Evolutionary conservation across 64 coral and sea anemone genomes (phyloP), one percentile per base, ranked within the genome.

Genomic region (Dendronephthya gigantea): DNA sequence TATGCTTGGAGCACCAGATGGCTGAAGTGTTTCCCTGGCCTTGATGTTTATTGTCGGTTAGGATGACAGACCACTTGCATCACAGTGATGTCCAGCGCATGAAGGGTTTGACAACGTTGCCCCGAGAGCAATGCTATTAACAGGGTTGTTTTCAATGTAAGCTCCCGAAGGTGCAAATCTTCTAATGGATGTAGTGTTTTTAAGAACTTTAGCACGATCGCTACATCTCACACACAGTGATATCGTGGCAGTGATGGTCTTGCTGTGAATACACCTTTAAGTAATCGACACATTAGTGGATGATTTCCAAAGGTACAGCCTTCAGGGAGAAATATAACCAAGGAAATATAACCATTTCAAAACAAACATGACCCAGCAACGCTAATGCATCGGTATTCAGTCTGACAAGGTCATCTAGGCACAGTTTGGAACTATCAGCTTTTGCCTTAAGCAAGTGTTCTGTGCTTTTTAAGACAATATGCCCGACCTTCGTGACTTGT

Each of bases 221-320:
- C 50, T 76, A 92, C 87, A 55, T 86, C 91, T 87, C 87, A 89
- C 13, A 92, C 79, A 29, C 36, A 45, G 8, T 35, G 83, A 35
- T 92, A 92, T 83, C 87, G 82, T 13, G 75, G 87, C 35, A 92
- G 58, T 72, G 91, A 84, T 32, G 83, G 87, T 43, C 83, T 85
- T 23, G 88, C 83, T 48, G 86, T 50, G 51, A 91, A 91, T 16
- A 84, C 79, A 34, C 82, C 90, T 87, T 88, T 92, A 35, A 92
- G 66, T 72, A 92, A 88, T 14, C 90, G 62, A 33, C 85, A 83
- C 36, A 92, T 86, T 30, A 88, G 56, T 9, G 85, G 85, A 23
- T 92, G 90, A 68, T 83, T 81, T 5, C 90, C 90, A 76, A 88
- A 92, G 17, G 85, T 88, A 30, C 52, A 22, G 15, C 68, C 43